These are phyloP conservation scores for Rhagoletis pomonella DNA, from an alignment of 1,140 invertebrate genomes.

Conservation along the genomic window DNA sequence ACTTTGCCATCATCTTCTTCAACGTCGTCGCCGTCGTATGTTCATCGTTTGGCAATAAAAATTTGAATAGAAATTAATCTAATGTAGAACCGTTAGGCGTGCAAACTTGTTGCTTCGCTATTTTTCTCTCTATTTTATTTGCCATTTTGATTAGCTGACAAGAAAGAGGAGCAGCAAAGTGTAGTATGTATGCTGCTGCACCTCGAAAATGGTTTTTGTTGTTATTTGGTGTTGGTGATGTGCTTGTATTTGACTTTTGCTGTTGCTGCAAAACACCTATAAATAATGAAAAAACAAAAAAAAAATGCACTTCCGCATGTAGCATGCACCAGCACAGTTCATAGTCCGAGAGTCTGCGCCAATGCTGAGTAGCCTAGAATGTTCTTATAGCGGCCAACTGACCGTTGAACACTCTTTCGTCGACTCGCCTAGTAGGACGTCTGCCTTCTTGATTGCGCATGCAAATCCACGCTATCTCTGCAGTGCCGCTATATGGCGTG, in stretches of 20 bases:
- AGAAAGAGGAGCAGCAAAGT: constrained; percentile 14
- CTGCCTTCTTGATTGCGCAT: not conserved
- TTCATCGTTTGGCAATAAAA: constrained; percentile 67
- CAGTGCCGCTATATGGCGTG: not conserved
- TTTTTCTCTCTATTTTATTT: not conserved
- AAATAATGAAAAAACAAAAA: constrained; percentile 20
- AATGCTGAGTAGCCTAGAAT: not conserved
- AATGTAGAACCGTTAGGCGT: constrained; percentile 72
- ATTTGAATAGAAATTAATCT: constrained; percentile 75
- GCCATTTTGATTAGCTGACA: constrained; percentile 21
- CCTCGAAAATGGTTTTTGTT: not conserved
- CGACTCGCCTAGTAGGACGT: not conserved
- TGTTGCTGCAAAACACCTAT: not conserved
- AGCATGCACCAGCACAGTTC: not conserved
- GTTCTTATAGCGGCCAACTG: not conserved
- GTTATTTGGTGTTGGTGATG: not conserved
- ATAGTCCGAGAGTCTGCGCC: not conserved
- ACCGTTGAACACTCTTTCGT: not conserved
- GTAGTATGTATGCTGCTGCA: not conserved
- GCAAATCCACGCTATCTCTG: not conserved
- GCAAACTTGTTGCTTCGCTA: not conserved
- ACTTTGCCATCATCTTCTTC: not conserved
- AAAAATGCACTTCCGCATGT: constrained; percentile 16
- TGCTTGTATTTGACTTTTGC: not conserved
- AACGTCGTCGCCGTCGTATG: not conserved